Evolutionary conservation across 2,113 vertebrate genomes (phyloP).

Genomic region (Otolemur garnettii): DNA sequence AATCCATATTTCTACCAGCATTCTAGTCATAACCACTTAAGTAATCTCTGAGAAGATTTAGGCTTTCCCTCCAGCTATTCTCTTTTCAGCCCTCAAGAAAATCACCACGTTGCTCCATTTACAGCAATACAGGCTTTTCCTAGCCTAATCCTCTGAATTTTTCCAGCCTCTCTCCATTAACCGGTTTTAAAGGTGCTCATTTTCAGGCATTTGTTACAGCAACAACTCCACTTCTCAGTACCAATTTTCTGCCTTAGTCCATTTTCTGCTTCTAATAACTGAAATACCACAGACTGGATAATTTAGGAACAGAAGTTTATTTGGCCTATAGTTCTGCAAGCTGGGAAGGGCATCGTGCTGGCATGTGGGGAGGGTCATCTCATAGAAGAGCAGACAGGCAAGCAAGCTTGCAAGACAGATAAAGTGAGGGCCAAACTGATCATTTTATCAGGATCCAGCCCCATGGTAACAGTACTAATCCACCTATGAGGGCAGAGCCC

Average conservation of each 20-base stretch:
- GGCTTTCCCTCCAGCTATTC: neutral
- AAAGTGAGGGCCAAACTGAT: neutral
- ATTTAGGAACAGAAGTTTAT: neutral
- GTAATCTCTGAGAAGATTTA: neutral
- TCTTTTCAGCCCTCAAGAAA: neutral
- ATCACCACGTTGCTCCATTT: neutral
- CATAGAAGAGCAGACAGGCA: neutral
- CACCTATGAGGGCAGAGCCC: neutral
- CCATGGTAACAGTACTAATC: neutral
- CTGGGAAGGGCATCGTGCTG: neutral
- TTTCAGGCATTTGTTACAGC: neutral
- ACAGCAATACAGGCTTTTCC: neutral
- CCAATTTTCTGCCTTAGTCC: neutral
- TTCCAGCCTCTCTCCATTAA: neutral
- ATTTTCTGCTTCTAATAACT: neutral
- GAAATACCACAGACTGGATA: neutral
- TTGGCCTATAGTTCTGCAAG: neutral
- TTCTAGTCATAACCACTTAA: neutral
- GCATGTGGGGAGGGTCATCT: neutral
- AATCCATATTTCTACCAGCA: neutral
- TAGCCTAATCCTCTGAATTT: neutral
- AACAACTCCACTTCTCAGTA: neutral
- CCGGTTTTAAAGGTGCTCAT: neutral
- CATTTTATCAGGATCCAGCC: neutral
- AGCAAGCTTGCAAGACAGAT: neutral